Evolutionary conservation across 2,888 invertebrate genomes (phyloP), one percentile per base, ranked within the genome.

Genomic region (Lottia gigantea): DNA sequence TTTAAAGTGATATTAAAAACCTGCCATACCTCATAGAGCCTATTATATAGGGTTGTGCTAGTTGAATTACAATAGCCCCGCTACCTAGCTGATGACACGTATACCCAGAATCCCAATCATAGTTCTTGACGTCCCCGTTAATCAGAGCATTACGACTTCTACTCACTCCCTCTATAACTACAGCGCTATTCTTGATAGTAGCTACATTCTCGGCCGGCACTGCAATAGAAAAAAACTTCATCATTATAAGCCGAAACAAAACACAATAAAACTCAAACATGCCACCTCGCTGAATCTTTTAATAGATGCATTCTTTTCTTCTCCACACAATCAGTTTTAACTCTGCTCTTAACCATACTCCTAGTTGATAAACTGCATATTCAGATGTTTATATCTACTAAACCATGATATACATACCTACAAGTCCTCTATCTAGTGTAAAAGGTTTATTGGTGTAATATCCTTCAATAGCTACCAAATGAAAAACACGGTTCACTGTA

Each of bases 101-200:
- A 90, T 98, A 98, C 76, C 98, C 98, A 69, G 95, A 95, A 90
- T 99, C 98, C 98, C 98, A 98, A 91, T 98, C 97, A 89, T 98
- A 99, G 90, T 95, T 94, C 83, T 93, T 92, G 69, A 93, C 95
- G 89, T 98, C 96, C 16, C 98, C 98, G 91, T 99, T 98, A 73
- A 99, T 91, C 15, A 99, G 91, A 0, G 97, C 95, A 91, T 99
- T 97, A 78, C 98, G 92, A 64, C 94, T 94, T 15, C 98, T 94
- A 84, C 92, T 92, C 12, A 99, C 98, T 71, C 99, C 99, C 90
- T 99, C 98, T 62, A 96, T 94, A 73, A 99, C 98, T 81, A 93
- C 93, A 2, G 99, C 98, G 88, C 95, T 94, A 83, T 93, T 92
- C 71, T 94, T 93, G 76, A 95, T 92, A 0, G 96, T 95, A 66